These are phyloP conservation scores for Andrena bucephala DNA, from an alignment of 2,888 invertebrate species.

Conservation along the genomic window DNA sequence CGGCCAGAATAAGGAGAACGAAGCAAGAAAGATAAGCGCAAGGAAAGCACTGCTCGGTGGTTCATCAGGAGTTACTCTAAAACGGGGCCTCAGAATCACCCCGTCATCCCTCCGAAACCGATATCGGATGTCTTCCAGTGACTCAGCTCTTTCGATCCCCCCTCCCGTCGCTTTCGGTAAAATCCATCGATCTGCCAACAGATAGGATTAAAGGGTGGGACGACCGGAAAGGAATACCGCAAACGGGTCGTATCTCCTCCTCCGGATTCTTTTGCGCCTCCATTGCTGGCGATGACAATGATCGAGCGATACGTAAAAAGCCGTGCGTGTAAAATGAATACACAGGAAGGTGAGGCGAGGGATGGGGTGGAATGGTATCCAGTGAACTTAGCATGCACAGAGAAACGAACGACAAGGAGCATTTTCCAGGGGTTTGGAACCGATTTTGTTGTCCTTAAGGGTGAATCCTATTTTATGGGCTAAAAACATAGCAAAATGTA, in stretches of 20 bases:
- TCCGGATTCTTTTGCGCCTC: conserved; percentile 47
- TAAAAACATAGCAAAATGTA: background rate
- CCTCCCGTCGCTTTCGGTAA: conserved; percentile 54
- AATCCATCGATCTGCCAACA: conserved; percentile 69
- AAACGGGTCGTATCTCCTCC: conserved; percentile 43
- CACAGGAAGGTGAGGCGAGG: conserved; percentile 22
- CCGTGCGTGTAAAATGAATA: conserved; percentile 24
- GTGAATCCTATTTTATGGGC: background rate
- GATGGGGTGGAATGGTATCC: conserved; percentile 2
- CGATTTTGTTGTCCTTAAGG: background rate
- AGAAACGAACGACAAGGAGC: background rate
- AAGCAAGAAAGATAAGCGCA: conserved; percentile 47
- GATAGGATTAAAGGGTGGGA: conserved; percentile 56
- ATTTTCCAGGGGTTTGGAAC: background rate
- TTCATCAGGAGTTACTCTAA: conserved; percentile 59
- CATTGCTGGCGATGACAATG: conserved; percentile 52
- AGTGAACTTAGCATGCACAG: conserved; percentile 5
- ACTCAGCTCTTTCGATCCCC: conserved; percentile 66
- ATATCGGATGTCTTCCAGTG: conserved; percentile 74
- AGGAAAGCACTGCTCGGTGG: conserved; percentile 36
- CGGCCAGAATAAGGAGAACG: background rate
- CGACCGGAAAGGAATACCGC: conserved; percentile 56
- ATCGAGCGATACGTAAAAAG: conserved; percentile 58
- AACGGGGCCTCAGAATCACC: conserved; percentile 49
- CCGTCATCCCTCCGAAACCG: conserved; percentile 52